Evolutionary conservation across 2,797 vertebrate species (phyloP).

Genomic region (Acanthurus lineatus): DNA sequence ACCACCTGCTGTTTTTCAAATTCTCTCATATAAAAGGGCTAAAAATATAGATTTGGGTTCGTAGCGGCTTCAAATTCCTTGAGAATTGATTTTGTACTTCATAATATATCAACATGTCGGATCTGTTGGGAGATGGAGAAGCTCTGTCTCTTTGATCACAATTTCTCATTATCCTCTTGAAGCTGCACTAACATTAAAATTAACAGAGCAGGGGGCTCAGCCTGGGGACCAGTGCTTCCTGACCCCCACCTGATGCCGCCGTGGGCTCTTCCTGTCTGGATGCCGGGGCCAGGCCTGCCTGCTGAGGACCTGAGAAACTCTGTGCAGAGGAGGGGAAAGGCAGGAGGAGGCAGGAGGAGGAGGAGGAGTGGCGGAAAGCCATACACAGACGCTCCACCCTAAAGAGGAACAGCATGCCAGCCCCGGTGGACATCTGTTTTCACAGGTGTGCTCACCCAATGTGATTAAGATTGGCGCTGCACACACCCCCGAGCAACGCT

Average conservation of each 20-base stretch:
- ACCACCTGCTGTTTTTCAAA: constrained; percentile 62
- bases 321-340: neutral
- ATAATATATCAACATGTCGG: constrained; percentile 41
- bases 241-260: constrained; percentile 54
- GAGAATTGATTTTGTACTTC: constrained; percentile 54
- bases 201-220: constrained; percentile 61
- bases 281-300: constrained; percentile 47
- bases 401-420: constrained; percentile 81
- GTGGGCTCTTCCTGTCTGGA: constrained; percentile 67
- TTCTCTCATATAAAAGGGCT: constrained; percentile 44
- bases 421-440: constrained; percentile 87
- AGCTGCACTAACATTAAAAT: constrained; percentile 63
- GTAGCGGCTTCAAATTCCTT: constrained; percentile 53
- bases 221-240: constrained; percentile 63
- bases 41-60: constrained; percentile 61
- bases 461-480: constrained; percentile 84
- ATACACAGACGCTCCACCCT: constrained; percentile 68
- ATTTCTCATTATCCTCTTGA: constrained; percentile 49
- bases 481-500: constrained; percentile 40
- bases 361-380: constrained; percentile 45
- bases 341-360: constrained; percentile 10
- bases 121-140: constrained; percentile 2
- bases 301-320: constrained; percentile 52
- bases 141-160: constrained; percentile 38
- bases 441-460: constrained; percentile 85